Evolutionary conservation across 2,888 invertebrate species (phyloP).

Genomic region (Zele albiditarsus): DNA sequence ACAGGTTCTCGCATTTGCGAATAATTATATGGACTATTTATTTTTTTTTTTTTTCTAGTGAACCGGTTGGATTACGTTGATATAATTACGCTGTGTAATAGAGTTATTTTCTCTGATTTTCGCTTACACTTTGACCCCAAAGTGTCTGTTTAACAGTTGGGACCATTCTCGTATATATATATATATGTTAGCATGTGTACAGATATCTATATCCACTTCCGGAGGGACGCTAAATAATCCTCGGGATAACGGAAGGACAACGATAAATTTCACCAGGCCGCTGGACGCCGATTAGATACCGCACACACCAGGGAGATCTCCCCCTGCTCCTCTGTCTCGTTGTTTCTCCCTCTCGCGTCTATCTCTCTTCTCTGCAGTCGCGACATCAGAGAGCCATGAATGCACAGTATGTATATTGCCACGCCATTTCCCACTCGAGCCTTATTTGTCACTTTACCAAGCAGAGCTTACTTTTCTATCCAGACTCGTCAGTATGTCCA

Average conservation of each 20-base stretch:
- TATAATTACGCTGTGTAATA: not conserved
- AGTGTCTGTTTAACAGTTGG: conserved; percentile 9
- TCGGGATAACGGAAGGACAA: conserved; percentile 54
- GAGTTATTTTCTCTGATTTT: not conserved
- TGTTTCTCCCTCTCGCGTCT: conserved; percentile 9
- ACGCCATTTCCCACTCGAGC: conserved; percentile 10
- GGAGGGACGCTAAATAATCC: conserved; percentile 53
- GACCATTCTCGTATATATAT: not conserved
- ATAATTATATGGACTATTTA: too few species aligned
- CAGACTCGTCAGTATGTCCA: not conserved
- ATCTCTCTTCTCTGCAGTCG: not conserved
- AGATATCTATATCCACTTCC: conserved; percentile 29
- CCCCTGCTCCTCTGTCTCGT: conserved; percentile 3
- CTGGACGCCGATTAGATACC: conserved; percentile 55
- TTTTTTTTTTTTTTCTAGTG: too few species aligned
- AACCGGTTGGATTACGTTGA: not conserved
- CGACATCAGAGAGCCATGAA: not conserved
- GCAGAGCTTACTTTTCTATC: not conserved
- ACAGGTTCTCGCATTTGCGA: too few species aligned
- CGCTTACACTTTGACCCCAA: not conserved
- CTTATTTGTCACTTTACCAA: conserved; percentile 32
- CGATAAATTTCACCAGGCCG: conserved; percentile 51
- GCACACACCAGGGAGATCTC: conserved; percentile 38
- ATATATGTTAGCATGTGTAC: not conserved
- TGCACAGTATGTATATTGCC: not conserved